Evolutionary conservation across 2,113 vertebrate species (phyloP).

Genomic region (Indri indri): DNA sequence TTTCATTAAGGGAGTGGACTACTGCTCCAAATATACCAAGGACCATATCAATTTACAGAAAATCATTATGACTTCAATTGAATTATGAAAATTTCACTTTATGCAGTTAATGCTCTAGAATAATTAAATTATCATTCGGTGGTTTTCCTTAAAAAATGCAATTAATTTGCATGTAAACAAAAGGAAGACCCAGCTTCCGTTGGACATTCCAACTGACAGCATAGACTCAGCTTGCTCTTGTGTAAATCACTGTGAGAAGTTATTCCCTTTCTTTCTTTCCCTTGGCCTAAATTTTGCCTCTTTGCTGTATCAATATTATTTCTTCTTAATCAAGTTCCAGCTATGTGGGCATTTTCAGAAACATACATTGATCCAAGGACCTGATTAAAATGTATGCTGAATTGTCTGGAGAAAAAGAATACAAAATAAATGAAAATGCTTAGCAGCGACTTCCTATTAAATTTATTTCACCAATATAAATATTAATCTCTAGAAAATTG

Average conservation of each 20-base stretch:
- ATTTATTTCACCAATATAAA: not conserved
- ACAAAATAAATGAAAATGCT: not conserved
- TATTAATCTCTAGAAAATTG: not conserved
- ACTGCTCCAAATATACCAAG: not conserved
- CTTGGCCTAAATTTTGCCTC: not conserved
- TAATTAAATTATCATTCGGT: constrained; percentile 23
- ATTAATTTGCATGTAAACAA: constrained; percentile 46
- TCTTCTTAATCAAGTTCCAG: constrained; percentile 2
- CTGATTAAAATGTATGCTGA: not conserved
- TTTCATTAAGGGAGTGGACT: not conserved
- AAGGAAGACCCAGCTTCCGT: constrained; percentile 4
- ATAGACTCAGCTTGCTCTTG: not conserved
- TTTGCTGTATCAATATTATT: not conserved
- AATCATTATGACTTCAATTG: not conserved
- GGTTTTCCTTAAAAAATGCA: not conserved
- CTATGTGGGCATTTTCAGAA: not conserved
- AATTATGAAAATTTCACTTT: constrained; percentile 8
- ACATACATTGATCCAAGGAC: not conserved
- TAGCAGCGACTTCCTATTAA: constrained; percentile 29
- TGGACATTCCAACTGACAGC: not conserved
- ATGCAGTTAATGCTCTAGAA: not conserved
- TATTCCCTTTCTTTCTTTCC: not conserved
- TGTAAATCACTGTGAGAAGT: not conserved
- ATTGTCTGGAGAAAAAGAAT: not conserved
- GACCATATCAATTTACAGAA: not conserved